These are phyloP conservation scores for Sinosuthora webbiana DNA, from an alignment of 2,113 vertebrate species.

Conservation along the genomic window DNA sequence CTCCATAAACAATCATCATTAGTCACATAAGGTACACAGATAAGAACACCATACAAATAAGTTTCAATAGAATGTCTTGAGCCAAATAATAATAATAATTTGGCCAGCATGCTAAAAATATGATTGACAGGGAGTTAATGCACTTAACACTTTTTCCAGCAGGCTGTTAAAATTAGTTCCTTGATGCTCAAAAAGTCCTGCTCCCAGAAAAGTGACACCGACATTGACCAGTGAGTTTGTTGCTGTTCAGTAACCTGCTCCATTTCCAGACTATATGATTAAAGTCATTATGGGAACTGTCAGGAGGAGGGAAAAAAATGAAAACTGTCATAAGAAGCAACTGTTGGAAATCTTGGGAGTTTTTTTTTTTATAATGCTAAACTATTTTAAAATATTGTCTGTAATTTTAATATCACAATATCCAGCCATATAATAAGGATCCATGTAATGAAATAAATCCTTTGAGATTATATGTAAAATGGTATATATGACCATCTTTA, in stretches of 20 bases:
- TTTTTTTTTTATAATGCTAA: conserved; percentile 55
- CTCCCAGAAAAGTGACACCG: conserved; percentile 80
- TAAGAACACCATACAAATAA: conserved; percentile 78
- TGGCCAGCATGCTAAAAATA: conserved; percentile 68
- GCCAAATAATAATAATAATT: conserved; percentile 77
- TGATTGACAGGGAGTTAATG: conserved; percentile 85
- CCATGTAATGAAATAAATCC: conserved; percentile 22
- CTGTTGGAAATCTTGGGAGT: conserved; percentile 63
- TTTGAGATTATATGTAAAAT: neutral
- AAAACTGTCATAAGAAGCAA: conserved; percentile 74
- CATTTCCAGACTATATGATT: conserved; percentile 80
- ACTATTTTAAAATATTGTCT: conserved; percentile 64
- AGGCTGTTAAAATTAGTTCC: conserved; percentile 74
- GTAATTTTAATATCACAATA: conserved; percentile 63
- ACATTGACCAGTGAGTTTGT: conserved; percentile 83
- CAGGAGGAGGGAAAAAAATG: conserved; percentile 72
- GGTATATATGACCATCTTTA: neutral
- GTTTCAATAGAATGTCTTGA: conserved; percentile 76
- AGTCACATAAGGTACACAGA: conserved; percentile 78
- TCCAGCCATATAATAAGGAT: conserved; percentile 19
- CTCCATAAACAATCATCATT: conserved; percentile 91
- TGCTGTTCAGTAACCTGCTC: conserved; percentile 76
- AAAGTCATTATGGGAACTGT: conserved; percentile 83
- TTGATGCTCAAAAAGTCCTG: conserved; percentile 81
- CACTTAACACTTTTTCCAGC: conserved; percentile 79